Evolutionary conservation across 2,797 vertebrate genomes (phyloP), one percentile per base, ranked within the genome.

Genomic region (Crypturellus tataupa): DNA sequence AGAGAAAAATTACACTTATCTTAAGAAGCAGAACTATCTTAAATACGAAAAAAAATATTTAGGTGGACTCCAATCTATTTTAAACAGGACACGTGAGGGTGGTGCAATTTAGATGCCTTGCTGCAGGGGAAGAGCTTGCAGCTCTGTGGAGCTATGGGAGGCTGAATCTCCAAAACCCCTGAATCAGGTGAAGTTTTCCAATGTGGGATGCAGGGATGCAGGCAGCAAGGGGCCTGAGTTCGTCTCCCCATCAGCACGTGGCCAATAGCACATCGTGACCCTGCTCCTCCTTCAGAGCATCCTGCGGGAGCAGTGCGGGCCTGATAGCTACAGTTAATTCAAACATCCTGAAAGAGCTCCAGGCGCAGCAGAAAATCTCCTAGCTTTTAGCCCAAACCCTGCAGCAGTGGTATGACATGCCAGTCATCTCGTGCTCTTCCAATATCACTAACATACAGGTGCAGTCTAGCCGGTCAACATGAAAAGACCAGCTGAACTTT

Each of bases 111-210:
- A 47, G 0, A 1, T 0, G 2, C 59, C 12, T 59, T 88, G 44
- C 58, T 12, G 18, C 1, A 5, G 58, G 13, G 56, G 40, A 35
- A 21, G 40, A 24, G 14, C 9, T 39, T 39, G 37, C 37, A 39
- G 37, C 37, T 39, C 37, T 40, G 42, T 0, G 0, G 44, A 2
- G 1, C 6, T 9, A 9, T 9, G 7, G 63, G 29, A 27, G 21
- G 35, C 25, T 53, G 37, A 33, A 14, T 53, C 35, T 70, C 67
- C 20, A 18, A 70, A 53, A 19, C 18, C 12, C 19, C 18, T 10
- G 18, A 10, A 16, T 39, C 6, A 25, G 20, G 12, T 7, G 19
- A 23, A 35, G 18, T 27, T 51, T 70, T 70, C 55, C 31, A 10
- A 11, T 7, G 17, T 18, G 6, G 55, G 55, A n/a, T 20, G 18